Evolutionary conservation across 1,140 invertebrate species (phyloP).

Genomic region (Uloborus diversus): DNA sequence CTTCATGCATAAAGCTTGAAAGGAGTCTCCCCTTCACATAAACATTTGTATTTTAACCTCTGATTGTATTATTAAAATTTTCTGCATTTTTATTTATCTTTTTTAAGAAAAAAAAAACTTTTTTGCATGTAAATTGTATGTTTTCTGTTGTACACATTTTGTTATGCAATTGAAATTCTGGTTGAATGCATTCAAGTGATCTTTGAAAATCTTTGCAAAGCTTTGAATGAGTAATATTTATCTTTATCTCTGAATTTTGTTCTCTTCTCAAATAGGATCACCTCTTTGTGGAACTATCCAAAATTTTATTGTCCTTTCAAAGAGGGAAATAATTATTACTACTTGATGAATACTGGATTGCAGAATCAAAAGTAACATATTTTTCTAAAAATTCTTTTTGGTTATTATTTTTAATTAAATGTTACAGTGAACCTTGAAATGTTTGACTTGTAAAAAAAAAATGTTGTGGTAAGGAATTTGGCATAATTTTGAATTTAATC

Average conservation of each 20-base stretch:
- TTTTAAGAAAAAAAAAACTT: constrained; percentile 9
- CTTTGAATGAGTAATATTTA: no score
- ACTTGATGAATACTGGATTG: constrained; percentile 92
- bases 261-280: constrained; percentile 70
- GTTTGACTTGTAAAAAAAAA: neutral
- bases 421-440: no score
- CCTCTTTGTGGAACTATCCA: constrained; percentile 94
- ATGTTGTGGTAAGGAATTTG: neutral
- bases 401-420: no score
- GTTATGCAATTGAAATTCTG: neutral
- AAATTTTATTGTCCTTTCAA: constrained; percentile 90
- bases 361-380: constrained; percentile 88
- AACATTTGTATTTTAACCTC: no score
- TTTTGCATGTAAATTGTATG: constrained; percentile 21
- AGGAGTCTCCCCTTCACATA: no score
- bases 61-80: no score
- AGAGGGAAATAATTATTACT: constrained; percentile 89
- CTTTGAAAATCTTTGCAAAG: neutral
- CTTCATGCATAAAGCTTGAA: no score
- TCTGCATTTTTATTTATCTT: constrained; percentile 19
- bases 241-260: neutral
- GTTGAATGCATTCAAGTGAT: neutral
- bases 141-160: neutral
- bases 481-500: neutral
- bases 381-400: neutral